Base-by-base conservation (phyloP, 2,113 vertebrate genomes). In the Phrynosoma platyrhinos region DNA sequence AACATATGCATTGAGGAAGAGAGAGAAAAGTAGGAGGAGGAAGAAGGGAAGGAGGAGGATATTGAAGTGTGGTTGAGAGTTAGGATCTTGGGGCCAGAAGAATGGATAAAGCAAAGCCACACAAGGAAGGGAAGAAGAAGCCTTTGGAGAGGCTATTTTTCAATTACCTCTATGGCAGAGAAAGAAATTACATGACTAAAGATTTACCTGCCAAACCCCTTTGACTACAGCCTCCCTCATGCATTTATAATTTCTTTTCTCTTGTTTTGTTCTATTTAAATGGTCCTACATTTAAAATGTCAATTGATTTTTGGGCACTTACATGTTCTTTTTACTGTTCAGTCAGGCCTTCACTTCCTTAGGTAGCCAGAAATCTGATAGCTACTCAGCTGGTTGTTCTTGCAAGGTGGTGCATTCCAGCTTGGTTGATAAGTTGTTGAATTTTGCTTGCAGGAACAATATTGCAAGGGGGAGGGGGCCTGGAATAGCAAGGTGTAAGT, bases 391-490 rank as follows among this genome's bases (percentile, higher is more conserved):
- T 94, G 89, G 77, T 91, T 72, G 90, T 92, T 93, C 68, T 42
- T 74, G 0, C 0, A 2, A 85, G 1, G 90, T 64, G 1, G 90
- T 68, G 40, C 94, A 91, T 92, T 75, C 87, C 1, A 0, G 7
- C 3, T 85, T 18, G 76, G 91, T 88, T 91, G 93, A 91, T 89
- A 84, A 36, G 0, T 69, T 82, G 85, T 84, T 85, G 86, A 87
- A 88, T 93, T 92, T 91, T 91, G 94, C 95, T 94, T 92, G 91
- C 66, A 79, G 96, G 92, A 88, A 77, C 82, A 94, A 75, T 5
- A 18, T 40, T 55, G 32, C 13, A 52, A 6, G 4, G 87, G 82
- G 47, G 30, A 53, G 30, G 88, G 86, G 62, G 9, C 72, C 42
- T 68, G 21, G 75, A 64, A 55, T 82, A 58, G 53, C 21, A 20